phyloP scores from a whole-genome alignment of 2,113 vertebrate genomes.

The Tachycineta bicolor region DNA sequence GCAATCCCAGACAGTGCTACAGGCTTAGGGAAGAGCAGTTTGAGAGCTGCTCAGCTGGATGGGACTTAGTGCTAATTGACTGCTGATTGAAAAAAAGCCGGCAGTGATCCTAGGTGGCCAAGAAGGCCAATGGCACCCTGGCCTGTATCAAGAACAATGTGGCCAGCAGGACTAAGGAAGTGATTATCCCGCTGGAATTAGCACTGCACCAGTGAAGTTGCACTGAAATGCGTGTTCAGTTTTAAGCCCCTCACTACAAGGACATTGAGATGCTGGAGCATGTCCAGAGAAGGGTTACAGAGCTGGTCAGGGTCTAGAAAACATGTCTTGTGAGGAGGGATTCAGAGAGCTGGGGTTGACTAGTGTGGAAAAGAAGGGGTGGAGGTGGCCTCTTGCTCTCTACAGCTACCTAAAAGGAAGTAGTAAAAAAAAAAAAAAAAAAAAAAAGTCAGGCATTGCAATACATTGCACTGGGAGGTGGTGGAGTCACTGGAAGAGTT shows the following conservation, averaged over 20 bases:
- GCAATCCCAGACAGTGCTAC: accelerated
- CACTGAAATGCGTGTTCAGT: not conserved
- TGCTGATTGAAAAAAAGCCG: not conserved
- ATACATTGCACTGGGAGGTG: not conserved
- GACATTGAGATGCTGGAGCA: not conserved
- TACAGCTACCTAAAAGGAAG: not conserved
- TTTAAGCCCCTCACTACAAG: not conserved
- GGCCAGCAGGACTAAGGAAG: not conserved
- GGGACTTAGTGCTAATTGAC: too few species aligned
- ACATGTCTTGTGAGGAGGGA: not conserved
- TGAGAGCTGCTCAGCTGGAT: not conserved
- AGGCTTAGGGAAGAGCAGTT: not conserved
- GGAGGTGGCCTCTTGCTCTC: not conserved
- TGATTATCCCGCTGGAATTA: accelerated
- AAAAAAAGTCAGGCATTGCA: not conserved
- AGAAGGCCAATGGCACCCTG: not conserved
- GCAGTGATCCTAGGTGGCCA: not conserved
- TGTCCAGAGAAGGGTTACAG: not conserved
- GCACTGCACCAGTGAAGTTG: too few species aligned
- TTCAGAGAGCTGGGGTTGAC: not conserved
- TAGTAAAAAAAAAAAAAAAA: not conserved
- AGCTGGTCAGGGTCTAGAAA: not conserved
- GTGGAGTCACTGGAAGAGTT: not conserved
- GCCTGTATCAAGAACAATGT: not conserved
- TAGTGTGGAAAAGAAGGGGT: not conserved